These are phyloP conservation scores for Vespertilio murinus DNA, from an alignment of 2,797 vertebrate genomes.

Conservation along the genomic window DNA sequence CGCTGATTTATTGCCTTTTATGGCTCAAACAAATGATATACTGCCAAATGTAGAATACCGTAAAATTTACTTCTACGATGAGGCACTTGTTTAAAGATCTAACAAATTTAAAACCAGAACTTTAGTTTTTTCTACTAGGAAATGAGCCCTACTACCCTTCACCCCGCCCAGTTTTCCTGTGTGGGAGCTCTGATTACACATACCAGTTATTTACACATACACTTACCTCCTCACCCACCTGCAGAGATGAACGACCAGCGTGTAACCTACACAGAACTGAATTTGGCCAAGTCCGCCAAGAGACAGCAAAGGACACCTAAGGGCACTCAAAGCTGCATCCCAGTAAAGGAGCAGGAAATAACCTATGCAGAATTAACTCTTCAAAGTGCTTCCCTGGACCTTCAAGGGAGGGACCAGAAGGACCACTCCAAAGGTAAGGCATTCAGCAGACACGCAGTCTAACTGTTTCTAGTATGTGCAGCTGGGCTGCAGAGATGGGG, in stretches of 20 bases:
- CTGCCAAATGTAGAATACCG: neutral
- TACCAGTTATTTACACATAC: too few relatives aligned
- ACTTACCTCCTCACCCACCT: too few relatives aligned
- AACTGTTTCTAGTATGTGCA: too few relatives aligned
- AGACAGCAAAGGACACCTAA: neutral
- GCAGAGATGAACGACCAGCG: neutral
- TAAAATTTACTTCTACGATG: neutral
- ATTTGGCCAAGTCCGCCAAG: neutral
- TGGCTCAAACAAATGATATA: neutral
- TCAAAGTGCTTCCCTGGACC: neutral
- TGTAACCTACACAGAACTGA: conserved; percentile 10
- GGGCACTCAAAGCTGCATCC: neutral
- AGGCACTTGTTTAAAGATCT: neutral
- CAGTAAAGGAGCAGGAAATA: neutral
- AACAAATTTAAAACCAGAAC: neutral
- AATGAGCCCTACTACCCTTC: neutral
- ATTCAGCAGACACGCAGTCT: neutral
- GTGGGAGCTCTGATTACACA: too few relatives aligned
- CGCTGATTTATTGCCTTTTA: neutral
- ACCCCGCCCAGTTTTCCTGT: neutral
- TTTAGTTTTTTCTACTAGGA: neutral
- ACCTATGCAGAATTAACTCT: conserved; percentile 28
- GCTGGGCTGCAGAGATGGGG: neutral
- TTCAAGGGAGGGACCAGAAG: neutral
- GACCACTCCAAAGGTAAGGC: neutral